phyloP scores from a whole-genome alignment of 2,888 invertebrate species.

The Oxystoma pomonae region DNA sequence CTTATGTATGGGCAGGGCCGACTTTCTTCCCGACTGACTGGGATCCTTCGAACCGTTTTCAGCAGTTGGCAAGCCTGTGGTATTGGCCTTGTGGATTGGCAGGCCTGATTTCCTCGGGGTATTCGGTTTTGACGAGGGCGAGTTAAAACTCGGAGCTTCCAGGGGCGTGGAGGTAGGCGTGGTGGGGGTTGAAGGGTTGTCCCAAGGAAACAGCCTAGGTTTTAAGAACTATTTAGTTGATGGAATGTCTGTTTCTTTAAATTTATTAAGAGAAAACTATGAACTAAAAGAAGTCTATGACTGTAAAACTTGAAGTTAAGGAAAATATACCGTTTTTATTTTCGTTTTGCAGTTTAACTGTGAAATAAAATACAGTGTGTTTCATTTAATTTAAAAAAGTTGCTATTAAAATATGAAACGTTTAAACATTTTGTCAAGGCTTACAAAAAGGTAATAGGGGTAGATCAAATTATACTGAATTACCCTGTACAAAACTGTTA shows the following conservation, averaged over 20 bases:
- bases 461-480: too few relatives aligned
- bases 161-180: background rate
- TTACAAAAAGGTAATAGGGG: too few relatives aligned
- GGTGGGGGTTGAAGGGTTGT: constrained; percentile 11
- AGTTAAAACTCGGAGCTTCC: background rate
- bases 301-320: too few relatives aligned
- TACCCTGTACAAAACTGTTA: too few relatives aligned
- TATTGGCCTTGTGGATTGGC: constrained; percentile 31
- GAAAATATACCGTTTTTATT: too few relatives aligned
- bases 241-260: too few relatives aligned
- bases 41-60: background rate
- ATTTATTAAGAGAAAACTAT: constrained; percentile 30
- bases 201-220: constrained; percentile 20
- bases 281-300: background rate
- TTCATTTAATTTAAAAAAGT: too few relatives aligned
- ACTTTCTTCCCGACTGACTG: background rate
- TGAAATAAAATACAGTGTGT: too few relatives aligned
- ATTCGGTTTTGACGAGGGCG: constrained; percentile 6
- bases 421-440: too few relatives aligned
- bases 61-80: background rate
- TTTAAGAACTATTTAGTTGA: too few relatives aligned
- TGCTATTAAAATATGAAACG: too few relatives aligned
- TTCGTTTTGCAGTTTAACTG: too few relatives aligned
- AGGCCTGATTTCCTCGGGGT: constrained; percentile 25
- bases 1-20: background rate